These are phyloP conservation scores for Mastacembelus armatus DNA, from an alignment of 2,797 vertebrate genomes.

Conservation along the genomic window DNA sequence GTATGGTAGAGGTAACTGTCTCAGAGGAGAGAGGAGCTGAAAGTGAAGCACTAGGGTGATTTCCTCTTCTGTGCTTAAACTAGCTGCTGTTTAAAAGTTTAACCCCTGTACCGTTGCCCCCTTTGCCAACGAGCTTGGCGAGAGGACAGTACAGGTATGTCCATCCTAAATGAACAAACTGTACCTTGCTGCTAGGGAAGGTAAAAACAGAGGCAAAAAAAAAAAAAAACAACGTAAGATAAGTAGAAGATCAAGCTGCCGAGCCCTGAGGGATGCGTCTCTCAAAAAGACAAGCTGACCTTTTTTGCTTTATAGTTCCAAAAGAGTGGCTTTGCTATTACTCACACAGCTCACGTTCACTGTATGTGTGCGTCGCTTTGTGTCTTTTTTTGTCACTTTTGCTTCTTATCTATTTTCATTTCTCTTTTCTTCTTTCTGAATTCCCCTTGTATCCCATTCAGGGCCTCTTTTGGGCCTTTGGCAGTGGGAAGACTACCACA, in stretches of 20 bases:
- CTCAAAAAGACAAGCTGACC: slow-evolving; percentile 59
- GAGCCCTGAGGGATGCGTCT: slow-evolving; percentile 24
- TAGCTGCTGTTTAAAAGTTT: slow-evolving; percentile 8
- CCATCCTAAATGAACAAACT: slow-evolving; percentile 28
- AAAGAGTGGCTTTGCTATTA: slow-evolving; percentile 38
- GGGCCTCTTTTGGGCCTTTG: slow-evolving; percentile 1
- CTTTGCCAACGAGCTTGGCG: not conserved
- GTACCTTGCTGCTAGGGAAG: slow-evolving; percentile 12
- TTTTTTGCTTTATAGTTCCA: slow-evolving; percentile 61
- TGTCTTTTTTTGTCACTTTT: slow-evolving; percentile 19
- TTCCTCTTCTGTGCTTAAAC: too few species aligned
- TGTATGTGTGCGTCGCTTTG: not conserved
- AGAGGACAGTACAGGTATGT: slow-evolving; percentile 17
- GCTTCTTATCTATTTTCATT: slow-evolving; percentile 12
- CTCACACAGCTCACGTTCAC: slow-evolving; percentile 24
- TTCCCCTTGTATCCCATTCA: slow-evolving; percentile 6
- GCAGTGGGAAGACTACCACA: slow-evolving; percentile 7
- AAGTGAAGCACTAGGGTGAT: slow-evolving; percentile 16
- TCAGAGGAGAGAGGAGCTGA: slow-evolving; percentile 15
- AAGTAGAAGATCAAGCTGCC: slow-evolving; percentile 27
- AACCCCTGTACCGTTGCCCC: not conserved
- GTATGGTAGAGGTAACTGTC: slow-evolving; percentile 33
- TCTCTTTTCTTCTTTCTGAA: slow-evolving; percentile 12
- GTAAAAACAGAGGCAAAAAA: slow-evolving; percentile 15
- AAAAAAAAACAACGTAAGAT: slow-evolving; percentile 25